phyloP scores from a whole-genome alignment of 2,797 vertebrate species.

The Linurgus olivaceus region DNA sequence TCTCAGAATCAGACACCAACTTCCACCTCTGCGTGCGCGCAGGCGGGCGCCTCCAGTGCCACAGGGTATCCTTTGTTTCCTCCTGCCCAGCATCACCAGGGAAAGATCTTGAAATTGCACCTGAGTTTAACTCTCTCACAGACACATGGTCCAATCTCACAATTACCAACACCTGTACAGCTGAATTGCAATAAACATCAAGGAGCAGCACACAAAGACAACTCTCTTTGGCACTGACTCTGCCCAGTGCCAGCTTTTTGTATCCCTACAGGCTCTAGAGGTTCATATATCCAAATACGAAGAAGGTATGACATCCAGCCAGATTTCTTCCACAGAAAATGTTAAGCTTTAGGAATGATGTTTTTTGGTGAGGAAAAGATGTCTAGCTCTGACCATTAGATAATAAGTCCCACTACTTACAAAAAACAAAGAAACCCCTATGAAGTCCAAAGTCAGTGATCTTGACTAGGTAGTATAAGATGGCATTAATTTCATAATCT shows the following conservation, averaged over 20 bases:
- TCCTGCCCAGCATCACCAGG: background rate
- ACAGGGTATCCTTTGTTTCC: accelerated
- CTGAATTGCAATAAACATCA: background rate
- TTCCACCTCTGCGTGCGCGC: accelerated
- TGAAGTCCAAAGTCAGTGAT: background rate
- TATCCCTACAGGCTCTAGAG: background rate
- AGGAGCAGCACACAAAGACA: background rate
- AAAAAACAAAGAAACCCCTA: constrained; percentile 19
- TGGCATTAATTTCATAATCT: constrained; percentile 19
- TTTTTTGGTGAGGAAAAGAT: background rate
- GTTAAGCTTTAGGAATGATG: background rate
- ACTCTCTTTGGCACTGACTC: background rate
- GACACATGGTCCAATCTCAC: accelerated
- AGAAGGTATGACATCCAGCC: background rate
- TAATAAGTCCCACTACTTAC: background rate
- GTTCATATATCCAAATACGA: background rate
- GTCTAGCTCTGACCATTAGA: background rate
- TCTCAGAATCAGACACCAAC: background rate
- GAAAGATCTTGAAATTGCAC: background rate
- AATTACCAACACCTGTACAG: background rate
- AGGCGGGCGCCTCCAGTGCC: accelerated
- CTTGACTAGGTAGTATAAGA: background rate
- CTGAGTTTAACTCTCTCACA: background rate
- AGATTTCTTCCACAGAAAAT: background rate
- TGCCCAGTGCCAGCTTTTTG: background rate